Evolutionary conservation across 2,797 vertebrate species (phyloP), one percentile per base, ranked within the genome.

Genomic region (Sebastiscus albofasciatus): DNA sequence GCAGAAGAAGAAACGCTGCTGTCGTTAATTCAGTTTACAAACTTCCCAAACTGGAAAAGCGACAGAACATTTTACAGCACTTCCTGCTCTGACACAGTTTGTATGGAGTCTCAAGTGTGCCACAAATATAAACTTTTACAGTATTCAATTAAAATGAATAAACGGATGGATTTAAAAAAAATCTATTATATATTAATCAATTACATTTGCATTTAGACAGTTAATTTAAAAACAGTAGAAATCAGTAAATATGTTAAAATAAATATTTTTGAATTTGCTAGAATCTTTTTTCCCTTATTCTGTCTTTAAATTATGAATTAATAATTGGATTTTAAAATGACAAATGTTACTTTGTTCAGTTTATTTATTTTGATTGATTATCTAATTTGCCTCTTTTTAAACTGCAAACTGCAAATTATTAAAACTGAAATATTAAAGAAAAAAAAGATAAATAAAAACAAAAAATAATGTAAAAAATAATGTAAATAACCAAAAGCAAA

Each of bases 221-320:
- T 39, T 39, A 5, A 54, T 58, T 60, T 20, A 31, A 1, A 60
- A 31, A 11, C 0, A 27, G 24, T 39, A 39, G 36, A 39, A 0
- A 39, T 39, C 0, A 39, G 36, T 0, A 0, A 39, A 39, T 39
- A 13, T 39, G 14, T 0, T 2, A 39, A 13, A 0, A 39, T 39
- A 1, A 39, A 39, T 39, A 39, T 39, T 39, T 39, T 39, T 39
- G 36, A 36, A 39, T 13, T 39, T 39, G 12, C 12, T 36, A 11
- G 34, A 0, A 39, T 39, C 5, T 36, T 2, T 34, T 36, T 36
- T 36, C 0, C 36, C 36, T 39, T 0, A 39, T 39, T 39, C 36
- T 39, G 36, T 39, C 39, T 42, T 42, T 42, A 42, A 16, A 0
- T 42, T 0, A 42, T 0, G 0, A 42, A 42, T 42, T 42, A 42